Evolutionary conservation across 2,888 invertebrate species (phyloP), one percentile per base, ranked within the genome.

Genomic region (Dolichomitus sp.): DNA sequence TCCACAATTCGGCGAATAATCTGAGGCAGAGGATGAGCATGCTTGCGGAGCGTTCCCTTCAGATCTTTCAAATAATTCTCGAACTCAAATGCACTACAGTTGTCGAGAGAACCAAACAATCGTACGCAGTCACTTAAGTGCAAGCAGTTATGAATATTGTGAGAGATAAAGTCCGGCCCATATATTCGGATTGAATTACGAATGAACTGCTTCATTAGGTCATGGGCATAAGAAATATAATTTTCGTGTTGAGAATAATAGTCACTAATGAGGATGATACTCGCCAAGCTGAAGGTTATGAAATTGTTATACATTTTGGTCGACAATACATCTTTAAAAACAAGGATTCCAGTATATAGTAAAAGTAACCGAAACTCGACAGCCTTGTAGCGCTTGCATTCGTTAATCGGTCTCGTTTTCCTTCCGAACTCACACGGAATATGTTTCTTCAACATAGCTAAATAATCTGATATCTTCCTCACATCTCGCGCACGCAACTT

Each of bases 61-160:
- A 61, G 17, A n/a, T 59, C 65, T 72, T 81, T 73, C 40, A 84
- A 48, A 50, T 84, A 87, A 70, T 90, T 92, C 83, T 92, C 90
- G 87, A 89, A 91, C 19, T 85, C 81, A 81, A 91, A 92, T 5
- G 88, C 85, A 59, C 90, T 90, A 75, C 87, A 88, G n/a, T 82
- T 84, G 68, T 92, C 91, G 19, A 92, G 83, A 12, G 68, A 65
- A n/a, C 90, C 91, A 75, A 81, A 86, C 12, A 63, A 42, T 52
- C 40, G 27, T 33, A 85, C 88, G 85, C 91, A 91, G 69, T 87
- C 79, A 45, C 87, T 82, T 27, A 91, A 72, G 80, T 91, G 91
- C 33, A 90, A 74, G 42, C 91, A 77, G 11, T 74, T 81, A 85
- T 91, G 92, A 7, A 92, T 86, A 88, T 92, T 91, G 69, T 89